Conservation (phyloP, 2,888 invertebrate genomes). For the Leptura quadrifasciata region DNA sequence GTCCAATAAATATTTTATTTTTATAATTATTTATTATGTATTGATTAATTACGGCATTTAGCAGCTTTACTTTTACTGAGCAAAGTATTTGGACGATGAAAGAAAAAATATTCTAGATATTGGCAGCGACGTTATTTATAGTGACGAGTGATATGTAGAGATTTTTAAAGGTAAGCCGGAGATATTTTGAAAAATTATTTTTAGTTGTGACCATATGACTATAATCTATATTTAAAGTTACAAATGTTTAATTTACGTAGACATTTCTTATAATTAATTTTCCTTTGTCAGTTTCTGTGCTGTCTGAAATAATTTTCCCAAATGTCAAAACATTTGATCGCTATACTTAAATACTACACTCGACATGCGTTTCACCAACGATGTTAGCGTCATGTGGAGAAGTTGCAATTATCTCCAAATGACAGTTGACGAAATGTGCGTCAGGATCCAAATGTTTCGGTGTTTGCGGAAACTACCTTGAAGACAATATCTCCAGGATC, state of each 20-base stretch:
- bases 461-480: too few species aligned
- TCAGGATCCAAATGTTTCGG: too few species aligned
- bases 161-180: slow-evolving; percentile 15
- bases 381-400: too few species aligned
- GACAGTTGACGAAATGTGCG: too few species aligned
- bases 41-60: background rate
- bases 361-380: too few species aligned
- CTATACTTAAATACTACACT: too few species aligned
- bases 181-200: background rate
- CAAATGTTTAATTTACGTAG: background rate
- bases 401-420: too few species aligned
- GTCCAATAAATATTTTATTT: slow-evolving; percentile 57
- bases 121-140: background rate
- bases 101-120: background rate
- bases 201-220: background rate
- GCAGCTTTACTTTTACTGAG: background rate
- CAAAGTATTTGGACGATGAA: background rate
- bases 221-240: background rate
- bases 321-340: too few species aligned
- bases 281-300: background rate
- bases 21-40: slow-evolving; percentile 42
- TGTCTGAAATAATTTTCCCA: too few species aligned
- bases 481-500: too few species aligned
- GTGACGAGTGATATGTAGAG: background rate
- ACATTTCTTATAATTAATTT: background rate